phyloP scores from a whole-genome alignment of 2,113 vertebrate species.

The Petromus typicus region DNA sequence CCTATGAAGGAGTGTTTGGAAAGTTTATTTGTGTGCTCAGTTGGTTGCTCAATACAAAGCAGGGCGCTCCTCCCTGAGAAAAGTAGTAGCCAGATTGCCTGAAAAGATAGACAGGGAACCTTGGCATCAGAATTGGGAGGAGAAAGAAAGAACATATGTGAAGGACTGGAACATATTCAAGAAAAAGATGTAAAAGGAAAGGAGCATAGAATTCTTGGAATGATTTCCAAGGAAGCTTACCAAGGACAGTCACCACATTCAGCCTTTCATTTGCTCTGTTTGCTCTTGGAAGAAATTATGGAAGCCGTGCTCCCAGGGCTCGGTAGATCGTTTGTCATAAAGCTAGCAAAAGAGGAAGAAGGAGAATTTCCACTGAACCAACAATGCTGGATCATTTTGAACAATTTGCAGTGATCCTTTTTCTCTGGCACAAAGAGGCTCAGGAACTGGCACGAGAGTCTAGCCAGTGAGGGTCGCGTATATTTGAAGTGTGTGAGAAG shows the following conservation, averaged over 20 bases:
- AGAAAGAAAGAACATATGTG: constrained; percentile 76
- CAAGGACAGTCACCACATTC: constrained; percentile 59
- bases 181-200: constrained; percentile 78
- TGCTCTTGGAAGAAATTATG: constrained; percentile 37
- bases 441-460: background rate
- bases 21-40: constrained; percentile 52
- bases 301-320: constrained; percentile 37
- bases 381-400: constrained; percentile 35
- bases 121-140: constrained; percentile 65
- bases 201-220: constrained; percentile 74
- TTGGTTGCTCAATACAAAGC: constrained; percentile 43
- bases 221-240: constrained; percentile 70
- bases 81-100: constrained; percentile 74
- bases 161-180: constrained; percentile 77
- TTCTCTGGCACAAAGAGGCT: constrained; percentile 49
- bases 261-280: constrained; percentile 69
- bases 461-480: constrained; percentile 3
- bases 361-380: constrained; percentile 59
- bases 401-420: constrained; percentile 39
- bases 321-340: constrained; percentile 60
- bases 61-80: constrained; percentile 44
- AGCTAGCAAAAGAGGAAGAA: constrained; percentile 25
- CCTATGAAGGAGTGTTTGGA: constrained; percentile 35
- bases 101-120: constrained; percentile 68
- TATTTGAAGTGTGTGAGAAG: constrained; percentile 60